phyloP scores from a whole-genome alignment of 1,140 invertebrate species.

The Eueides isabella region DNA sequence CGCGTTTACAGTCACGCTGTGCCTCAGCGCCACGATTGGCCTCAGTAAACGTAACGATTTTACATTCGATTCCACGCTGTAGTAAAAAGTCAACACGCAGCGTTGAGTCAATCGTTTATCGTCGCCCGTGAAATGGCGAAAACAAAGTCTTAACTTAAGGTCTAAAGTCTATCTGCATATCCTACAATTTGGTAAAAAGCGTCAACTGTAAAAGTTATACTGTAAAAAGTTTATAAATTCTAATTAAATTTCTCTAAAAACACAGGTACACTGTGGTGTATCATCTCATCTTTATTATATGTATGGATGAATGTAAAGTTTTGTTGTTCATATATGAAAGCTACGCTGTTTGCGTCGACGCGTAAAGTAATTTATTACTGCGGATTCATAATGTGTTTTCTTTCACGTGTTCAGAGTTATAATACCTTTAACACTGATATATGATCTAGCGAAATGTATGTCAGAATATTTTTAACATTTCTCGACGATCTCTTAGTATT shows the following conservation, averaged over 20 bases:
- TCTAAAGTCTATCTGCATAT: too few relatives aligned
- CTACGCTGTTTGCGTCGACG: slow-evolving; percentile 16
- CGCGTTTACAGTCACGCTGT: too few relatives aligned
- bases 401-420: slow-evolving; percentile 10
- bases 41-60: too few relatives aligned
- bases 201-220: too few relatives aligned
- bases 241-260: neutral
- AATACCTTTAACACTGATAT: slow-evolving; percentile 19
- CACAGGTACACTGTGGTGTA: neutral
- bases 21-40: too few relatives aligned
- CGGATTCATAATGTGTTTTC: slow-evolving; percentile 17
- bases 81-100: too few relatives aligned
- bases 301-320: neutral
- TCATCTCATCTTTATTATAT: neutral
- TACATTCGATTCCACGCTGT: too few relatives aligned
- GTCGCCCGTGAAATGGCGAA: too few relatives aligned
- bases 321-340: slow-evolving; percentile 16
- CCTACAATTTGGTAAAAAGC: too few relatives aligned
- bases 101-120: too few relatives aligned
- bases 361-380: slow-evolving; percentile 20
- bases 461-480: neutral
- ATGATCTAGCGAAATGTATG: slow-evolving; percentile 1
- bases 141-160: too few relatives aligned
- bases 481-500: neutral
- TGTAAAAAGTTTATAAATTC: neutral